Conservation (phyloP, 2,797 vertebrate genomes). For the Muscicapa striata region DNA sequence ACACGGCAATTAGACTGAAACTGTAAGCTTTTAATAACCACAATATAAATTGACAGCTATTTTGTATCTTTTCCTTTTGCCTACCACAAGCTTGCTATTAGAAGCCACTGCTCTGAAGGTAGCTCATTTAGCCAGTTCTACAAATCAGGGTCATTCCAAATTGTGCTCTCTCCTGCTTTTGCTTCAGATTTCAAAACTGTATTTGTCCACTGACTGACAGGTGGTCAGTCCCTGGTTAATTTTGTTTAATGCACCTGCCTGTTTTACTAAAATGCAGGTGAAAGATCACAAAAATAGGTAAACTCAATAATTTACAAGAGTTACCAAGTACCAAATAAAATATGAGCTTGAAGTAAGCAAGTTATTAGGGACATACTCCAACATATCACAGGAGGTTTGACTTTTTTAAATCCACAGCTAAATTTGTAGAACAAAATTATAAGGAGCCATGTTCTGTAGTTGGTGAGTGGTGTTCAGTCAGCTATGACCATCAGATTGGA, state of each 20-base stretch:
- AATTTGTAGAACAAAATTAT: neutral
- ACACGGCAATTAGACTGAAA: constrained; percentile 51
- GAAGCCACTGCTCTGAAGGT: neutral
- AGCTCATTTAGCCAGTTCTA: neutral
- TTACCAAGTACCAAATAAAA: constrained; percentile 10
- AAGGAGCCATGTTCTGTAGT: neutral
- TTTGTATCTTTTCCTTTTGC: constrained; percentile 37
- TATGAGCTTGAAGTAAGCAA: neutral
- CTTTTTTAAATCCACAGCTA: neutral
- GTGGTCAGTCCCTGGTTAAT: neutral
- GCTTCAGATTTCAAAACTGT: constrained; percentile 10
- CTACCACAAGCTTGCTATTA: constrained; percentile 9
- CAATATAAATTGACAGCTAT: constrained; percentile 48
- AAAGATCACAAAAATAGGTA: neutral
- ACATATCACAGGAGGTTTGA: neutral
- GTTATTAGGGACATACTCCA: neutral
- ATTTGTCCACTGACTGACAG: neutral
- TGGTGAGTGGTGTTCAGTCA: neutral
- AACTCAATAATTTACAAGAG: neutral
- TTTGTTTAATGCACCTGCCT: neutral
- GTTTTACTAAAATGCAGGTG: neutral
- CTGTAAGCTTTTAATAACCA: constrained; percentile 50
- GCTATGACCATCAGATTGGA: neutral
- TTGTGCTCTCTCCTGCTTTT: neutral
- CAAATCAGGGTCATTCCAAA: neutral